Conservation (phyloP, 1,140 invertebrate genomes). For the Onthophagus taurus region DNA sequence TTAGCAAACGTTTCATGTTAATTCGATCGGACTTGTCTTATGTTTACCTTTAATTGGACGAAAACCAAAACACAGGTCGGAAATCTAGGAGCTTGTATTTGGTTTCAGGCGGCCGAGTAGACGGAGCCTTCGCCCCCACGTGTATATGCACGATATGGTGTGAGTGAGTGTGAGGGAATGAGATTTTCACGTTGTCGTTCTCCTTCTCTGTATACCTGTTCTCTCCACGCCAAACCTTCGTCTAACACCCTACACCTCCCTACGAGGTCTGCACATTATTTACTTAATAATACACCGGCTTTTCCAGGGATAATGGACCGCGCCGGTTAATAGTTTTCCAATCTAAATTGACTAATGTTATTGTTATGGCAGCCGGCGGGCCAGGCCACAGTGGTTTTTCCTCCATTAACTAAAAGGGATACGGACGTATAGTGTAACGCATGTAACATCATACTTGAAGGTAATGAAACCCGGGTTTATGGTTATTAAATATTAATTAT, state of each 20-base stretch:
- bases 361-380: too few relatives aligned
- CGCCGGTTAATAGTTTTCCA: conserved; percentile 9
- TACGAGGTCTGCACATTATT: conserved; percentile 7
- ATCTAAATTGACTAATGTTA: too few relatives aligned
- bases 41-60: conserved; percentile 40
- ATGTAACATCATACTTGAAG: too few relatives aligned
- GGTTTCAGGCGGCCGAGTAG: conserved; percentile 9
- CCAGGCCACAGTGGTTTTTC: too few relatives aligned
- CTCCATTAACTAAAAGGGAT: background rate
- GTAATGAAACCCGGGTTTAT: too few relatives aligned
- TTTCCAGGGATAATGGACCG: conserved; percentile 13
- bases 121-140: too few relatives aligned
- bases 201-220: background rate
- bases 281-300: conserved; percentile 10
- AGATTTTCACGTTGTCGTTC: conserved; percentile 2
- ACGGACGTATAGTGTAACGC: too few relatives aligned
- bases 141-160: too few relatives aligned
- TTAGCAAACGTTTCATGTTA: conserved; percentile 38
- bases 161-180: conserved; percentile 4
- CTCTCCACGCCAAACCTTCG: background rate
- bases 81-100: conserved; percentile 32
- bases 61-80: conserved; percentile 40
- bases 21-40: conserved; percentile 35
- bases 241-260: background rate
- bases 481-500: too few relatives aligned